Evolutionary conservation across 2,797 vertebrate species (phyloP).

Genomic region (Sus cebifrons): DNA sequence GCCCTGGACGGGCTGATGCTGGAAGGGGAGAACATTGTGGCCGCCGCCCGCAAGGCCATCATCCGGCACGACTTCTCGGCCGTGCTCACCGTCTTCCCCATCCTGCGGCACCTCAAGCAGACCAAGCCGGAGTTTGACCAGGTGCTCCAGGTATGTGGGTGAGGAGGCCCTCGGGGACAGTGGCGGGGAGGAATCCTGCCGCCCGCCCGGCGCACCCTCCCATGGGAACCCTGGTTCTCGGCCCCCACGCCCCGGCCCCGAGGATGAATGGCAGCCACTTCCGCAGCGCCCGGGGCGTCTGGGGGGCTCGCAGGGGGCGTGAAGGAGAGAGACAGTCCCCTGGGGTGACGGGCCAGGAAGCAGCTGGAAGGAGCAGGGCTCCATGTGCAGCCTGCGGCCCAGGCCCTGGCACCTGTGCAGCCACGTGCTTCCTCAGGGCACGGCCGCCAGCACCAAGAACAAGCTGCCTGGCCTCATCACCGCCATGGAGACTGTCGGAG

Average conservation of each 20-base stretch:
- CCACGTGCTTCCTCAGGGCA: constrained; percentile 92
- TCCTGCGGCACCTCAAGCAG: constrained; percentile 97
- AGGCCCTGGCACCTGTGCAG: neutral
- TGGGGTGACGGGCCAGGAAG: neutral
- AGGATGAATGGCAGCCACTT: neutral
- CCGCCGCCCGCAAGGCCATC: constrained; percentile 95
- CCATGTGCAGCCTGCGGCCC: rapidly evolving
- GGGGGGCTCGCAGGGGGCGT: neutral
- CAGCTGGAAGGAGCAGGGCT: neutral
- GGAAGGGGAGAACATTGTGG: constrained; percentile 98
- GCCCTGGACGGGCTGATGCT: constrained; percentile 97
- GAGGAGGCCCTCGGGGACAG: rapidly evolving
- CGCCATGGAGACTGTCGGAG: constrained; percentile 98
- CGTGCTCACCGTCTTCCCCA: constrained; percentile 98
- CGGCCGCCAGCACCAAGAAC: constrained; percentile 99
- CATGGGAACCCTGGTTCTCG: neutral
- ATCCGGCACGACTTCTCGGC: constrained; percentile 97
- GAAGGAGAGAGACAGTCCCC: too few species aligned
- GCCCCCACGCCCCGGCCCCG: neutral
- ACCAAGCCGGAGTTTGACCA: constrained; percentile 98
- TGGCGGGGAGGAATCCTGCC: neutral
- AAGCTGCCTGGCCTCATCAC: constrained; percentile 98
- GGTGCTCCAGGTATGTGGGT: constrained; percentile 94
- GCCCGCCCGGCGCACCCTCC: rapidly evolving
- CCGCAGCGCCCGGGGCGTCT: neutral